Base-by-base conservation (phyloP, 2,888 invertebrate species). In the Heliothis peltigera region DNA sequence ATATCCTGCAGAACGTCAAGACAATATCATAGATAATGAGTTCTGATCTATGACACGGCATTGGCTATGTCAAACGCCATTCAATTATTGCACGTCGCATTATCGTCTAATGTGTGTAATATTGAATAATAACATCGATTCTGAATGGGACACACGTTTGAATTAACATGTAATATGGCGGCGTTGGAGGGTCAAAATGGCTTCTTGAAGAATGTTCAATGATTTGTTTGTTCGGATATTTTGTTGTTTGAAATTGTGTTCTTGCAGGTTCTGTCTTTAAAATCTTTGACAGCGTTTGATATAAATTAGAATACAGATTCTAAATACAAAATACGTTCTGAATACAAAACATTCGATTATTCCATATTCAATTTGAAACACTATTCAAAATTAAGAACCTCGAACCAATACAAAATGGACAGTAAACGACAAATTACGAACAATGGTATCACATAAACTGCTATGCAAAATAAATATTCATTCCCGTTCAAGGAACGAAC, bases 401-500 rank as follows among this genome's bases (percentile, higher is more conserved):
- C 52, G 59, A n/a, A 57, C 53, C 56, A 75, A 70, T 70, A 75
- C 64, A 75, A 75, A 80, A 69, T 81, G 68, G 76, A 79, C 81
- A 80, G 79, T 83, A 86, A 82, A 67, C 82, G 86, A 90, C 89
- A 89, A 91, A 91, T 87, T 89, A 89, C 85, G 82, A 92, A 92
- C 92, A 92, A 92, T 91, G 87, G 76, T 73, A 80, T 83, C 73
- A 80, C 77, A 87, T 86, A 87, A 88, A 84, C 79, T 83, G 81
- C 84, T 83, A 86, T 86, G 85, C 85, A 72, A 89, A 90, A 93
- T 94, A 93, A 92, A 94, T 93, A 94, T 94, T 93, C 93, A 94
- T 93, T 86, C 87, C 73, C 82, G 83, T 89, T 87, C 90, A 84
- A 81, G 83, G 89, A 88, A 86, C 63, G 72, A 82, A 77, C 81